A percentile compares a stretch with the other conserved stretches of the same genome.
phyloP scores from a whole-genome alignment of 2,797 vertebrate genomes.

The Cyclura pinguis region DNA sequence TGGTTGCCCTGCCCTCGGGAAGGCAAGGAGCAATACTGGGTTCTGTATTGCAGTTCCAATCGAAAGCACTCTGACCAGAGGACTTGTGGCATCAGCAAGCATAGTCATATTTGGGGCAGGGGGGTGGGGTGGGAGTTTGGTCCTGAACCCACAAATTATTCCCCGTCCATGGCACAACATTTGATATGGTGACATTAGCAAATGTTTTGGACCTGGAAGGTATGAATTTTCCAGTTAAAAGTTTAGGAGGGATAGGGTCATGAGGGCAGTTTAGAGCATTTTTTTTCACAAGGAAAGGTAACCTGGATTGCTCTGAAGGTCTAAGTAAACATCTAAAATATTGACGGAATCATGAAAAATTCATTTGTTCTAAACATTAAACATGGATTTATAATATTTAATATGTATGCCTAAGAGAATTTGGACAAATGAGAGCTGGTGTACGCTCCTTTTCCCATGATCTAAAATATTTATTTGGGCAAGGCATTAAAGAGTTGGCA shows the following conservation, averaged over 20 bases:
- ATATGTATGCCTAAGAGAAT: background rate
- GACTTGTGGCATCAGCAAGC: too few species aligned
- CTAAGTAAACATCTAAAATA: slow-evolving; percentile 32
- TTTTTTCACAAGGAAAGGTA: background rate
- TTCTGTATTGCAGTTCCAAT: too few species aligned
- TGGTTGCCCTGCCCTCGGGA: background rate
- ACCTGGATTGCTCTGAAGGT: slow-evolving; percentile 4
- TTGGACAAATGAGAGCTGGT: background rate
- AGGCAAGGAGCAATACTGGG: too few species aligned
- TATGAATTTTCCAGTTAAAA: background rate
- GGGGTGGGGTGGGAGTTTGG: background rate
- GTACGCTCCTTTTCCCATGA: background rate
- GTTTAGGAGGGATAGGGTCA: too few species aligned
- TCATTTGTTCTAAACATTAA: slow-evolving; percentile 25
- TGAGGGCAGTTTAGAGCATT: background rate
- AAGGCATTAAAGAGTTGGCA: background rate
- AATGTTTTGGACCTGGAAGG: background rate
- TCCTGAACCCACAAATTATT: too few species aligned
- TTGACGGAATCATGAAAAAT: slow-evolving; percentile 18
- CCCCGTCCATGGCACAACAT: background rate
- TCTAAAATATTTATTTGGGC: slow-evolving; percentile 7
- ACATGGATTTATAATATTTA: slow-evolving; percentile 20
- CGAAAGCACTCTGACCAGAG: too few species aligned
- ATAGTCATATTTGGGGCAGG: too few species aligned
- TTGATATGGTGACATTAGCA: background rate